These are phyloP conservation scores for Myotis yumanensis DNA, from an alignment of 2,113 vertebrate genomes.

Conservation along the genomic window DNA sequence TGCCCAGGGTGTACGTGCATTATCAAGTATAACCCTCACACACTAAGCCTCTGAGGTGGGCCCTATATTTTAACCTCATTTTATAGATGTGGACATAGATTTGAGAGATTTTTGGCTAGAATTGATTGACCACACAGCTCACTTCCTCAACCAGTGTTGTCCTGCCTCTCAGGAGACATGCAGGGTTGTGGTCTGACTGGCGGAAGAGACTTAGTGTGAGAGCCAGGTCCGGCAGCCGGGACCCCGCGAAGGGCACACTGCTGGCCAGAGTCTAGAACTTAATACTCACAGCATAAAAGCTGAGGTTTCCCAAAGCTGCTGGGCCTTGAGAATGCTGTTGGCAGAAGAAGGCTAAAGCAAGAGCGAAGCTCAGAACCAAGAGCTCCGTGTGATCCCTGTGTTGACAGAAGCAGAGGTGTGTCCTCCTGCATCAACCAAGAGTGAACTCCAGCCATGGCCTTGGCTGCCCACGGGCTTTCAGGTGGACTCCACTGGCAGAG, in stretches of 20 bases:
- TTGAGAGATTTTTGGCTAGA: conserved; percentile 11
- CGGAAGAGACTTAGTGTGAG: neutral
- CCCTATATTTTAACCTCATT: neutral
- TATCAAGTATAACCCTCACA: neutral
- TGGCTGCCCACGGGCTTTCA: neutral
- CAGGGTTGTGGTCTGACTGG: neutral
- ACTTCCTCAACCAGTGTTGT: neutral
- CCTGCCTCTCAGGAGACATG: neutral
- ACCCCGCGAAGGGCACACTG: neutral
- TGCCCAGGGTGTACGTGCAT: neutral
- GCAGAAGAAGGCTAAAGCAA: neutral
- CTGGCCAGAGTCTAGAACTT: neutral
- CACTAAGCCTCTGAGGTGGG: neutral
- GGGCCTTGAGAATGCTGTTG: neutral
- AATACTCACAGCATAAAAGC: neutral
- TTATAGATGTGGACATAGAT: neutral
- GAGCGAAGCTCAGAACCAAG: neutral
- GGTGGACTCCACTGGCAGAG: neutral
- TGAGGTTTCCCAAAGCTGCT: neutral
- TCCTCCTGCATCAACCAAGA: neutral
- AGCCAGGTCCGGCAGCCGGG: neutral
- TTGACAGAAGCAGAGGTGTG: neutral
- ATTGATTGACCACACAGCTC: neutral
- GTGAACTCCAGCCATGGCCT: neutral
- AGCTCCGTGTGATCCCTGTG: rapidly evolving